Percentiles rank a stretch among this genome's conserved stretches.
These are phyloP conservation scores for Lagopus leucura DNA, from an alignment of 2,113 vertebrate genomes.

Conservation along the genomic window DNA sequence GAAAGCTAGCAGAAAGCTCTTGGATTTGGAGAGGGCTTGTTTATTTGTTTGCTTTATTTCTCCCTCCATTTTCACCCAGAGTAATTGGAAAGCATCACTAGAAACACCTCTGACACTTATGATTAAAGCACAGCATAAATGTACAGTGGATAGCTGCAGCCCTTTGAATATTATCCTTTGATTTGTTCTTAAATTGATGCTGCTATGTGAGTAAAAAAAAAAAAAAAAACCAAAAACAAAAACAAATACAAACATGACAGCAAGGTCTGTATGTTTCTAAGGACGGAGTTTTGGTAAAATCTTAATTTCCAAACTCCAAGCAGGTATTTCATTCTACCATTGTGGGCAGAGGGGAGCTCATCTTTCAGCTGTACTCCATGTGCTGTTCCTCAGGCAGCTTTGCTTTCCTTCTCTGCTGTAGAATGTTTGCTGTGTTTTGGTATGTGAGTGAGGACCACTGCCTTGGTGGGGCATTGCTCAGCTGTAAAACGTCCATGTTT, in stretches of 20 bases:
- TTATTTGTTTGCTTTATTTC: neutral
- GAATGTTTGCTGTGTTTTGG: neutral
- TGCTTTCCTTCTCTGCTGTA: neutral
- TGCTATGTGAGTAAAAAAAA: neutral
- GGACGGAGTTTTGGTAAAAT: neutral
- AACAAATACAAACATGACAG: neutral
- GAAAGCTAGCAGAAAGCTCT: neutral
- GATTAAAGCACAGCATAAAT: neutral
- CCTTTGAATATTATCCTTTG: neutral
- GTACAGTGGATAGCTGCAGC: neutral
- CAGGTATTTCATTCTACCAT: neutral
- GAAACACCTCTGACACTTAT: neutral
- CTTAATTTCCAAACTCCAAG: neutral
- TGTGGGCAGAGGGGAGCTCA: rapidly evolving
- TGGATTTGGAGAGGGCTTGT: neutral
- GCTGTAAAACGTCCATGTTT: neutral
- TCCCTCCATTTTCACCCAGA: neutral
- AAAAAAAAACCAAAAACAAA: neutral
- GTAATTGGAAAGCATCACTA: neutral
- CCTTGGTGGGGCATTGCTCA: neutral
- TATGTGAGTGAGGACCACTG: neutral
- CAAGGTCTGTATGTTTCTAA: neutral
- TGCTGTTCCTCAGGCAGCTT: neutral
- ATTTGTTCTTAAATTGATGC: neutral
- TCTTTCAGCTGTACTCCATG: neutral